Base-by-base conservation (phyloP, 2,113 vertebrate species). In the Kryptolebias marmoratus region DNA sequence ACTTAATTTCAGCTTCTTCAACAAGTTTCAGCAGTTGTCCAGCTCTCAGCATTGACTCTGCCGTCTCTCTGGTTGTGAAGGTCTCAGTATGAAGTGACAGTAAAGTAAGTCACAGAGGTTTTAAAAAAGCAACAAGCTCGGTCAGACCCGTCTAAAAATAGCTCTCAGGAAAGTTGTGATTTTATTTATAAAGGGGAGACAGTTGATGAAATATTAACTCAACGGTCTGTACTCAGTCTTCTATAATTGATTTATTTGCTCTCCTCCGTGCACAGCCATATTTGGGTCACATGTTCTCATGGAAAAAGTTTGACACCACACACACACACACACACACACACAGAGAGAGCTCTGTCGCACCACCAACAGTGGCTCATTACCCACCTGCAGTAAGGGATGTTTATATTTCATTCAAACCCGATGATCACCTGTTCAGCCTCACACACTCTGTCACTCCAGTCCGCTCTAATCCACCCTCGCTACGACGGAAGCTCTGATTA, bases 211-310 rank as follows among this genome's bases (percentile, higher is more conserved):
- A 87, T 88, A 89, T 91, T 89, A 70, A 91, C 79, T 75, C 18
- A 0, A 6, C 12, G 45, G 84, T 73, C 83, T 84, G 61, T 66
- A 74, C 79, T 83, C 76, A 7, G 71, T 82, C 68, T 78, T 91
- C 75, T 83, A 88, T 87, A 87, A 90, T 89, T 88, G 80, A 90
- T 90, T 88, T 75, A 63, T 76, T 68, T 80, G 81, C 84, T 85
- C 82, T 78, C 78, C 82, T 86, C 68, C 73, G 61, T 28, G 77
- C 80, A 44, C 61, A 86, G 80, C 77, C 87, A 87, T 85, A 89
- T 90, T 86, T 89, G 75, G 89, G 88, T 90, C 86, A 81, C 67
- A 75, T 59, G 71, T 87, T 88, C 62, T 69, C 64, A 63, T 53
- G 74, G 75, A 86, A 77, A 64, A 65, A 72, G 71, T 61, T 71